Evolutionary conservation across 2,888 invertebrate species (phyloP).

Genomic region (Cataglyphis livida): DNA sequence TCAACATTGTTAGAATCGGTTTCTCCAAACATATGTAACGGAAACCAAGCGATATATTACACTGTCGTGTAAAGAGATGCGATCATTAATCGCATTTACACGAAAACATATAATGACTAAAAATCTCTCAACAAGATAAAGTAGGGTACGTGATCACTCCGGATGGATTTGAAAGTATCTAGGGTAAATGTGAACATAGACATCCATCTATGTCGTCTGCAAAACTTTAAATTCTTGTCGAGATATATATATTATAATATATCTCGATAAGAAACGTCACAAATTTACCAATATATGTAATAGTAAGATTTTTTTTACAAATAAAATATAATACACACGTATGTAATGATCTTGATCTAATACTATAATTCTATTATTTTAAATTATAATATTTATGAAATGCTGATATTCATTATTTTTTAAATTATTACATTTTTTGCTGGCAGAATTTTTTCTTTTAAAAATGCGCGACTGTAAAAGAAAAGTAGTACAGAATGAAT

Average conservation of each 20-base stretch:
- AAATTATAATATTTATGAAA: not conserved
- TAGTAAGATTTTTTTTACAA: not conserved
- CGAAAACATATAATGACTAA: constrained; percentile 32
- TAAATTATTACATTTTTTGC: not conserved
- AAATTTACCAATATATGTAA: not conserved
- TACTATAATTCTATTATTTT: not conserved
- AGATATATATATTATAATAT: not conserved
- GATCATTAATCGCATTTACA: constrained; percentile 23
- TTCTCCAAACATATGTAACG: constrained; percentile 19
- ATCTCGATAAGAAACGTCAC: not conserved
- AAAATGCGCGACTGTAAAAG: not conserved
- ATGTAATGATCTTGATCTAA: not conserved
- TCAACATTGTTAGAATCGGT: constrained; percentile 17
- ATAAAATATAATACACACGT: not conserved
- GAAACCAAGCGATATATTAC: constrained; percentile 32
- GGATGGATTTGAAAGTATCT: not conserved
- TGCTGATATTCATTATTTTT: not conserved
- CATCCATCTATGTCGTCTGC: constrained; percentile 25
- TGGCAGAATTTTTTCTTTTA: not conserved
- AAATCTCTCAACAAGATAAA: constrained; percentile 41
- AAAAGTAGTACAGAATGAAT: not conserved
- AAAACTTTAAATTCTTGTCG: constrained; percentile 12
- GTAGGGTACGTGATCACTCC: constrained; percentile 18
- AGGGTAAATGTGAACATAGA: not conserved
- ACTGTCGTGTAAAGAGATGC: not conserved